A percentile compares a stretch with the other conserved stretches of the same genome.
These are phyloP conservation scores for Anthopleura sola DNA, from an alignment of 64 coral and sea anemone genomes.

Conservation along the genomic window DNA sequence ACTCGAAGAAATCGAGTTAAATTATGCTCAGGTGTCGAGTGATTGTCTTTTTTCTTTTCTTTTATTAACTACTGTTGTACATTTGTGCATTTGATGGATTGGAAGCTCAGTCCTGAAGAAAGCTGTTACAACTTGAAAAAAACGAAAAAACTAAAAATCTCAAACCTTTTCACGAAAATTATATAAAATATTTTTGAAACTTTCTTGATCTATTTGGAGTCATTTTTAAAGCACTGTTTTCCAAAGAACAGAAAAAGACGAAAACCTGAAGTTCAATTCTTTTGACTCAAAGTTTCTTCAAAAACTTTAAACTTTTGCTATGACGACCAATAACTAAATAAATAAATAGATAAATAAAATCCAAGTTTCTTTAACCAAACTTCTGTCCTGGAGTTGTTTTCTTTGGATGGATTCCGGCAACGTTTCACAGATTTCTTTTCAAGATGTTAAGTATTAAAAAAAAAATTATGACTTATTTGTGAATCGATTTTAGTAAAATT, in stretches of 20 bases:
- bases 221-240: not conserved
- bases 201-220: not conserved
- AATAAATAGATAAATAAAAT: too few relatives aligned
- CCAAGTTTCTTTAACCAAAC: too few relatives aligned
- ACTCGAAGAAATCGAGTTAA: not conserved
- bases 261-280: not conserved
- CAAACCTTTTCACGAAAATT: too few relatives aligned
- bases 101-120: not conserved
- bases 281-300: not conserved
- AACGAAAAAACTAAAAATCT: not conserved
- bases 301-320: too few relatives aligned
- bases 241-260: not conserved
- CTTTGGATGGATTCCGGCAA: too few relatives aligned
- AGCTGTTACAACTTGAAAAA: not conserved
- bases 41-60: slow-evolving; percentile 11
- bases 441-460: too few relatives aligned
- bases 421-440: too few relatives aligned
- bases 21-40: slow-evolving; percentile 8
- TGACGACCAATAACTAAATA: too few relatives aligned
- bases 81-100: not conserved
- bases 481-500: too few relatives aligned
- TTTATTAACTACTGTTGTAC: not conserved
- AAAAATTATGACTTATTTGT: too few relatives aligned
- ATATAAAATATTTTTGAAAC: too few relatives aligned
- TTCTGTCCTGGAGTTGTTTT: too few relatives aligned